Evolutionary conservation across 2,888 invertebrate species (phyloP), one percentile per base, ranked within the genome.

Genomic region (Rhagophthalmus giganteus): DNA sequence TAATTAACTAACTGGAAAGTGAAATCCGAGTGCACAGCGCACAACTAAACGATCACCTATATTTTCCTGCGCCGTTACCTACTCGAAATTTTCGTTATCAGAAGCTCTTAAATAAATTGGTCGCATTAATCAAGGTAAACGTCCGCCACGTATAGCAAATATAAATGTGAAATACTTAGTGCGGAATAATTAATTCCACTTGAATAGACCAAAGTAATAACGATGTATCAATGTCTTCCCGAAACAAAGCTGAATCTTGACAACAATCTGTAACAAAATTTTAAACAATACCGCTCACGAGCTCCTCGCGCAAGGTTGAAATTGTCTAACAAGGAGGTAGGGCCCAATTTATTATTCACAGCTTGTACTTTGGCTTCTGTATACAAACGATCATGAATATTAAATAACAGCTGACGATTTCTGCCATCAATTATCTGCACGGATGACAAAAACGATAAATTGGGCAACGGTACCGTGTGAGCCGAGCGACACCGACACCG

Each of bases 151-250:
- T 34, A 42, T 37, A 31, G 38, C 39, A 51, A 40, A 44, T 45
- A 45, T 38, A 51, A 40, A 45, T 50, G 50, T 38, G 44, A 50
- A 44, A 50, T 38, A 39, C 39, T 51, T 45, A 51, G 44, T 38
- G 33, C 32, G 15, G 39, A 51, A 51, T 45, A 51, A 51, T 51
- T 51, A 51, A 51, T 51, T 51, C 39, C 30, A 26, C 39, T 27
- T 45, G 51, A 51, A 51, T 45, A 45, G 51, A 32, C 39, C 40
- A 25, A 37, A 40, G 51, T 16, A 51, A 51, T 51, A 51, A 50
- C 41, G 44, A 45, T 51, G 38, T 11, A 40, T 51, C 51, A 51
- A 51, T 27, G 51, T 51, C 44, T 38, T 45, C 26, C 45, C 13
- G 16, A 39, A 47, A 47, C 47, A 47, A 47, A 47, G 47, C 47